phyloP scores from a whole-genome alignment of 2,888 invertebrate genomes.

The Nomada fucata region DNA sequence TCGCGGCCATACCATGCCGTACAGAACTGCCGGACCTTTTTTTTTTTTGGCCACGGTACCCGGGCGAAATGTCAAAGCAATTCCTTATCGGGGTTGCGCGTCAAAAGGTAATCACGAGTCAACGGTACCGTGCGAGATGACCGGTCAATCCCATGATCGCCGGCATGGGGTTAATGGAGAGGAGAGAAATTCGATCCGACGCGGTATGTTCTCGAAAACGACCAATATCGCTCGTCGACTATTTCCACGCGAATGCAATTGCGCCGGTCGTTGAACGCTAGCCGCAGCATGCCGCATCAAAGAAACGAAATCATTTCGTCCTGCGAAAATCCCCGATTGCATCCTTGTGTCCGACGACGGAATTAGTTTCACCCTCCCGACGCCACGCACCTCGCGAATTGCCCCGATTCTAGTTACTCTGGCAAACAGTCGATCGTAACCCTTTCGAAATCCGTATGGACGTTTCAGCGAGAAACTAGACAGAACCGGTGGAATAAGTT shows the following conservation, averaged over 20 bases:
- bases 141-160: background rate
- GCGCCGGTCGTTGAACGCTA: conserved; percentile 33
- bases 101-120: conserved; percentile 21
- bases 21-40: no score
- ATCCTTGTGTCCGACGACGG: conserved; percentile 19
- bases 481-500: no score
- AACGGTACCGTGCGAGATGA: background rate
- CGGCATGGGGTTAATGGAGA: conserved; percentile 31
- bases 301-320: conserved; percentile 44
- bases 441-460: conserved; percentile 19
- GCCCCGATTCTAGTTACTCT: background rate
- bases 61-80: background rate
- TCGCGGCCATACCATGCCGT: no score
- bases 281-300: conserved; percentile 24
- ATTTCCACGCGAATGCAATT: conserved; percentile 52
- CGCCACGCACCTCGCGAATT: no score
- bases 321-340: conserved; percentile 36
- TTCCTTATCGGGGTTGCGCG: conserved; percentile 34
- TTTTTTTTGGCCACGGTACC: background rate
- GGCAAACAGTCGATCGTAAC: conserved; percentile 15
- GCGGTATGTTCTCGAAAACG: conserved; percentile 43
- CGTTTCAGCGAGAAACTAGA: no score
- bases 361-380: conserved; percentile 19
- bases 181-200: conserved; percentile 45
- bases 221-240: conserved; percentile 55